Conservation (phyloP, 2,113 vertebrate species). For the Myiagra hebetior region DNA sequence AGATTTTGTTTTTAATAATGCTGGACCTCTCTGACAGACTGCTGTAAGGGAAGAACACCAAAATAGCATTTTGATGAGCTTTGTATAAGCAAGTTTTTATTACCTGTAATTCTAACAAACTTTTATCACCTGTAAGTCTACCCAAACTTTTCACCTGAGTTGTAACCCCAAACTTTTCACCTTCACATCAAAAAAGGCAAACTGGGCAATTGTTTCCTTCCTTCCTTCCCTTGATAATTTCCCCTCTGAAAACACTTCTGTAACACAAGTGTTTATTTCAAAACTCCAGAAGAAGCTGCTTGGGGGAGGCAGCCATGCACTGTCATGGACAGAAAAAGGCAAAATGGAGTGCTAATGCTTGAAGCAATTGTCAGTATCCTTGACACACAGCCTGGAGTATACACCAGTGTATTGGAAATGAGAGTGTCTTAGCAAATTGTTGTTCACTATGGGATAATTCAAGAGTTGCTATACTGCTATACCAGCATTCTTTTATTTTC, state of each 20-base stretch:
- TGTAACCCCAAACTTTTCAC: neutral
- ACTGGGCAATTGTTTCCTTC: neutral
- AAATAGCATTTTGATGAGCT: neutral
- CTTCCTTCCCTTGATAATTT: neutral
- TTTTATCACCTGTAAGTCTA: neutral
- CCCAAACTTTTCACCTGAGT: neutral
- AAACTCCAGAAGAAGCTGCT: neutral
- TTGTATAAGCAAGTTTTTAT: neutral
- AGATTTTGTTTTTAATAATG: neutral
- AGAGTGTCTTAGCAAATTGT: neutral
- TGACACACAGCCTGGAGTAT: neutral
- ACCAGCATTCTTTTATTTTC: neutral
- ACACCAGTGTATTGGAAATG: neutral
- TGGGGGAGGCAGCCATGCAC: no score
- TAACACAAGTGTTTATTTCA: neutral
- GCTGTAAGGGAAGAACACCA: neutral
- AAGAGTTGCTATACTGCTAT: neutral
- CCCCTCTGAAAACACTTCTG: neutral
- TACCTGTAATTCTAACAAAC: neutral
- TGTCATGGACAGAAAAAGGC: neutral
- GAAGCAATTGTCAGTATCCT: neutral
- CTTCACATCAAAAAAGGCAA: neutral
- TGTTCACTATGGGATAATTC: neutral
- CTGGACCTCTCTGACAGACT: neutral
- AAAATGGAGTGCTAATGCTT: neutral